phyloP scores from a whole-genome alignment of 1,140 invertebrate species.

The Drosophila hydei region DNA sequence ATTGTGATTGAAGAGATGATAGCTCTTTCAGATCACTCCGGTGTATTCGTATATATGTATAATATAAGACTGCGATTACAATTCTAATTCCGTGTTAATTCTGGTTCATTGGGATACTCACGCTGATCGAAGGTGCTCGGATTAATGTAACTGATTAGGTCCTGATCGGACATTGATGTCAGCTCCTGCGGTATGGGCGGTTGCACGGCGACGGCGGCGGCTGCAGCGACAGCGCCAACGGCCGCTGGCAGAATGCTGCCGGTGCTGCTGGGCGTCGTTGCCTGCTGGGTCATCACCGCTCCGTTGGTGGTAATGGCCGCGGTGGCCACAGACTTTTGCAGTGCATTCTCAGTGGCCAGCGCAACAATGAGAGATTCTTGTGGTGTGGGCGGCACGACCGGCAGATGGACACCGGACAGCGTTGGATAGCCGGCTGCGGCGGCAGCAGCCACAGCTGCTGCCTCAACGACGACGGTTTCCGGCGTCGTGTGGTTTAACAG shows the following conservation, averaged over 20 bases:
- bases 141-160: constrained; percentile 93
- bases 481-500: constrained; percentile 48
- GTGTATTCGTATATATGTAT: no score
- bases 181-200: constrained; percentile 88
- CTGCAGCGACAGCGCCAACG: constrained; percentile 66
- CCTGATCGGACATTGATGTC: constrained; percentile 92
- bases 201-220: constrained; percentile 71
- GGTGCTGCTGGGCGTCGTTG: constrained; percentile 56
- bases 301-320: constrained; percentile 80
- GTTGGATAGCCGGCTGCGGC: constrained; percentile 60
- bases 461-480: constrained; percentile 55
- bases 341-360: constrained; percentile 75
- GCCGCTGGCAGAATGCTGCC: constrained; percentile 66
- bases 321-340: constrained; percentile 79
- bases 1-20: no score
- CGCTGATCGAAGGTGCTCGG: constrained; percentile 93
- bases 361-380: constrained; percentile 83
- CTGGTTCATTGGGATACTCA: no score
- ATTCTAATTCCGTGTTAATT: no score
- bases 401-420: constrained; percentile 52
- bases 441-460: constrained; percentile 45
- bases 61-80: no score
- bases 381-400: constrained; percentile 70
- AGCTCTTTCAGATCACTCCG: no score
- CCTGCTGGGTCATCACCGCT: constrained; percentile 78